Percentiles rank a stretch among this genome's conserved stretches.
Conservation (phyloP, 2,797 vertebrate genomes). For the Danio choprae region DNA sequence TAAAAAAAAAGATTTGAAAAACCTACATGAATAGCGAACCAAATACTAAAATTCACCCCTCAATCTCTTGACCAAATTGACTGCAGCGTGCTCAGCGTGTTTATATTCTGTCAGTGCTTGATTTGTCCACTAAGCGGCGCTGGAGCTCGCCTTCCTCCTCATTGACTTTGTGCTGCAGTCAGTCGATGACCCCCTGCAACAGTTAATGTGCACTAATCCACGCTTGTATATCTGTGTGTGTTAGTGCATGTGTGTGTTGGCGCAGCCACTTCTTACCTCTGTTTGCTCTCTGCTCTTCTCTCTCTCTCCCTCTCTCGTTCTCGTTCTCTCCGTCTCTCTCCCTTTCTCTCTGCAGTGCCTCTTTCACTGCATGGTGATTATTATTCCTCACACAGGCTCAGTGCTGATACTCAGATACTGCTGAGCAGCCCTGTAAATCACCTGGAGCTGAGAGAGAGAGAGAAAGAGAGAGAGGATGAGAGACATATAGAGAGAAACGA, state of each 20-base stretch:
- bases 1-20: neutral
- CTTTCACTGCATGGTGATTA: constrained; percentile 79
- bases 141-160: neutral
- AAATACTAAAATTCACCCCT: no score
- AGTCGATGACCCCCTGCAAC: constrained; percentile 78
- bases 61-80: neutral
- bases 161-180: constrained; percentile 50
- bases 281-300: constrained; percentile 46
- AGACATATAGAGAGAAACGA: constrained; percentile 38
- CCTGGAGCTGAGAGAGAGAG: constrained; percentile 72
- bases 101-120: constrained; percentile 41
- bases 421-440: constrained; percentile 82
- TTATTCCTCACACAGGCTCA: constrained; percentile 84
- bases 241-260: constrained; percentile 29
- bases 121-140: constrained; percentile 48
- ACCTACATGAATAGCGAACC: neutral
- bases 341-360: constrained; percentile 73
- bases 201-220: constrained; percentile 79
- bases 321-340: constrained; percentile 52
- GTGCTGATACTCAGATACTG: constrained; percentile 84
- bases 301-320: constrained; percentile 60
- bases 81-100: neutral
- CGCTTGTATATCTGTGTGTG: constrained; percentile 43
- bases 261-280: constrained; percentile 50
- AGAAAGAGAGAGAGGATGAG: constrained; percentile 49